A percentile compares a stretch with the other conserved stretches of the same genome.
These are phyloP conservation scores for Scaptomyza reducta DNA, from an alignment of 2,888 invertebrate species.

Conservation along the genomic window DNA sequence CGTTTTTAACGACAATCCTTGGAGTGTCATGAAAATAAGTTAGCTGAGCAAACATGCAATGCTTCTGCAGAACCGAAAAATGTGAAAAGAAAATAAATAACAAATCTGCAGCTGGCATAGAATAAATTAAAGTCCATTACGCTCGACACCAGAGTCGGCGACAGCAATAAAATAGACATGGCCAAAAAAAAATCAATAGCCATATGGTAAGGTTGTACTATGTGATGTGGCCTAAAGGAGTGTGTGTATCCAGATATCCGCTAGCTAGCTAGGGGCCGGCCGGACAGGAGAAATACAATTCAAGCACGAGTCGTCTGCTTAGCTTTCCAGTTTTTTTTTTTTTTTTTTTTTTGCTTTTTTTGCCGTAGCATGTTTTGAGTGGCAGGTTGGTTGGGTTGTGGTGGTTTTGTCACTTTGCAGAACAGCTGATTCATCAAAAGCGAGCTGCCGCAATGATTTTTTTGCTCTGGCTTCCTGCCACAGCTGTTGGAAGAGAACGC, in stretches of 20 bases:
- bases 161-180: slow-evolving; percentile 35
- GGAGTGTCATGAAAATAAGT: slow-evolving; percentile 45
- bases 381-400: background rate
- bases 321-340: slow-evolving; percentile 33
- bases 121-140: slow-evolving; percentile 72
- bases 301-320: slow-evolving; percentile 41
- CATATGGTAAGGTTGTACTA: slow-evolving; percentile 70
- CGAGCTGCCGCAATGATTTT: slow-evolving; percentile 26
- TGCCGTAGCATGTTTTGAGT: background rate
- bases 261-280: slow-evolving; percentile 36
- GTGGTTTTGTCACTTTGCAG: slow-evolving; percentile 32
- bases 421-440: slow-evolving; percentile 75
- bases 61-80: slow-evolving; percentile 1
- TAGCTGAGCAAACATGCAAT: slow-evolving; percentile 53
- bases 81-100: slow-evolving; percentile 49
- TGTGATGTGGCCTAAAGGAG: slow-evolving; percentile 52
- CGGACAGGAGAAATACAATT: slow-evolving; percentile 32
- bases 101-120: slow-evolving; percentile 55
- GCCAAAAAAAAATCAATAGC: slow-evolving; percentile 81
- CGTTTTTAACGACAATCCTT: slow-evolving; percentile 35
- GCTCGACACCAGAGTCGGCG: slow-evolving; percentile 59
- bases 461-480: slow-evolving; percentile 44
- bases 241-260: slow-evolving; percentile 25
- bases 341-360: background rate
- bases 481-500: slow-evolving; percentile 47